Conservation (phyloP, 2,113 vertebrate species). For the Cinclus cinclus region DNA sequence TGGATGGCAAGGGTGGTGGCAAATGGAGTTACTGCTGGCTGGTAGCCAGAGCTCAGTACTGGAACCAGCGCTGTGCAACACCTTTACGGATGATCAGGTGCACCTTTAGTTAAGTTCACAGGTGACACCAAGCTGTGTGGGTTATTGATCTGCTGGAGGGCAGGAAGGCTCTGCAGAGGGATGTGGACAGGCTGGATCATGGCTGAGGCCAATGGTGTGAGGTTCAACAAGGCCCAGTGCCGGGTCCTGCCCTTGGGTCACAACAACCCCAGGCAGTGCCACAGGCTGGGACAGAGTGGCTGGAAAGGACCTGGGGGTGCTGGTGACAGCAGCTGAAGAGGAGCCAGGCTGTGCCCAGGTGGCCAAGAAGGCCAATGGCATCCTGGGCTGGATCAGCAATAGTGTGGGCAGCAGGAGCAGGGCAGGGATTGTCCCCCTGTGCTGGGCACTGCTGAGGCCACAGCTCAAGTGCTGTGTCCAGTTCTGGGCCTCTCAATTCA, state of each 20-base stretch:
- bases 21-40: background rate
- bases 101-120: too few relatives aligned
- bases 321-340: background rate
- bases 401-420: background rate
- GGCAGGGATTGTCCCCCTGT: background rate
- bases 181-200: background rate
- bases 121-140: too few relatives aligned
- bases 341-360: background rate
- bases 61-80: accelerated
- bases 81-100: too few relatives aligned
- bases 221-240: background rate
- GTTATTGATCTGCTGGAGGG: background rate
- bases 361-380: background rate
- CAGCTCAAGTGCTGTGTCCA: accelerated
- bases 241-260: background rate
- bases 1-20: background rate
- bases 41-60: background rate
- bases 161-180: background rate
- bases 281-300: background rate
- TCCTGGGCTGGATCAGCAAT: background rate
- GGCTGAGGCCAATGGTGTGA: background rate
- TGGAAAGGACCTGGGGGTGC: background rate
- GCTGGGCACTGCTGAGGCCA: background rate
- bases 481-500: background rate
- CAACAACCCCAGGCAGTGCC: accelerated